Percentiles rank a stretch among this genome's conserved stretches.
phyloP scores from a whole-genome alignment of 2,113 vertebrate genomes.

The Dipodomys spectabilis region DNA sequence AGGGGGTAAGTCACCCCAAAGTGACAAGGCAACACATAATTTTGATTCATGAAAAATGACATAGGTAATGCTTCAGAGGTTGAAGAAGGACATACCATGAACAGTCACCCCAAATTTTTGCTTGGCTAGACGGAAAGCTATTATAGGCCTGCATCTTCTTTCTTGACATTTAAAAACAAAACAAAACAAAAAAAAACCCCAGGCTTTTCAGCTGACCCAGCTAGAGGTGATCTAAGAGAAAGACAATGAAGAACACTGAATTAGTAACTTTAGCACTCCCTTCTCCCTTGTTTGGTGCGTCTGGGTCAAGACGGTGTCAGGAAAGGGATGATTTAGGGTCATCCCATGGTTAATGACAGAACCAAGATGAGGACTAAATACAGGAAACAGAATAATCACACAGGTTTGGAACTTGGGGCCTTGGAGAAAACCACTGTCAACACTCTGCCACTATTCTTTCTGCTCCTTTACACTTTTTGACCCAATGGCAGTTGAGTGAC shows the following conservation, averaged over 20 bases:
- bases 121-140: no score
- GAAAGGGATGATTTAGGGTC: background rate
- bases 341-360: background rate
- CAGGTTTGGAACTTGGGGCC: background rate
- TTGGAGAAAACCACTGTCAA: slow-evolving; percentile 6
- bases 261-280: background rate
- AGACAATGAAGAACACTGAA: background rate
- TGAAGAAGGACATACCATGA: no score
- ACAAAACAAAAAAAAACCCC: no score
- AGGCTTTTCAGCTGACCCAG: background rate
- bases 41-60: no score
- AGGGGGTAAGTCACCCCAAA: no score
- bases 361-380: background rate
- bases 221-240: background rate
- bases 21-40: no score
- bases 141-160: background rate
- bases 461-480: background rate
- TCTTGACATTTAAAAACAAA: no score
- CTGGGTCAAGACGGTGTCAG: background rate
- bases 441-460: background rate
- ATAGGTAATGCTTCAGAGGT: no score
- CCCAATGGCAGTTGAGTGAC: background rate
- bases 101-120: no score
- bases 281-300: background rate
- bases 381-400: background rate